Percentiles rank a stretch among this genome's conserved stretches.
Evolutionary conservation across 2,113 vertebrate species (phyloP).

Genomic region (Stegostoma tigrinum): DNA sequence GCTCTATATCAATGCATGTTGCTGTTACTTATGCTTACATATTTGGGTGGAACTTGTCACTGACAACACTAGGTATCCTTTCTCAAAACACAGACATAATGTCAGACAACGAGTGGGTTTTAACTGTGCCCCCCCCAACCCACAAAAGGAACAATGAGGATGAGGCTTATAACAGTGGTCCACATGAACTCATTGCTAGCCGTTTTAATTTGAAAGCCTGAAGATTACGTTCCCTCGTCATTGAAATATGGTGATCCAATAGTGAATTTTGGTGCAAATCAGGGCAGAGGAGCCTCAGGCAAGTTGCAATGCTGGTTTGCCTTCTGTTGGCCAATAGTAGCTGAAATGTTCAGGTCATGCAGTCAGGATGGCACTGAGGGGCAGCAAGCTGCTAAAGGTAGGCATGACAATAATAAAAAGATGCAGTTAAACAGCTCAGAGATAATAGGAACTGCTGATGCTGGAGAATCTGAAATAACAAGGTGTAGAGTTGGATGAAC

Average conservation of each 20-base stretch:
- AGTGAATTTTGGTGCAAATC: background rate
- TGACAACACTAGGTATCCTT: background rate
- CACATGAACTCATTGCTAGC: background rate
- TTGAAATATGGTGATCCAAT: background rate
- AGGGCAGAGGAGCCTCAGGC: background rate
- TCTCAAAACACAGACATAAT: background rate
- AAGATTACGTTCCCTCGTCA: background rate
- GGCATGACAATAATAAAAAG: background rate
- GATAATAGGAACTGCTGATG: too few species aligned
- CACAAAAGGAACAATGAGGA: background rate
- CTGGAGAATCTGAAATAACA: too few species aligned
- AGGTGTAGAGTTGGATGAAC: too few species aligned
- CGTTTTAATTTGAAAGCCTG: background rate
- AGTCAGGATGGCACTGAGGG: background rate
- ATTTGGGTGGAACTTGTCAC: background rate
- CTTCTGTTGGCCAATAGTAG: background rate
- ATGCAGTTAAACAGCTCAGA: background rate
- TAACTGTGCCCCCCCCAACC: background rate
- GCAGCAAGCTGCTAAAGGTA: background rate
- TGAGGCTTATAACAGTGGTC: background rate
- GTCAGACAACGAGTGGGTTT: background rate
- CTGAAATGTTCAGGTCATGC: background rate
- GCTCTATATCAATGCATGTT: background rate
- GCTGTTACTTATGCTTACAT: background rate
- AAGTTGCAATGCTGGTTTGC: background rate